A percentile compares a stretch with the other conserved stretches of the same genome.
Conservation (phyloP, 2,797 vertebrate species). For the Crossoptilon crossoptilon region DNA sequence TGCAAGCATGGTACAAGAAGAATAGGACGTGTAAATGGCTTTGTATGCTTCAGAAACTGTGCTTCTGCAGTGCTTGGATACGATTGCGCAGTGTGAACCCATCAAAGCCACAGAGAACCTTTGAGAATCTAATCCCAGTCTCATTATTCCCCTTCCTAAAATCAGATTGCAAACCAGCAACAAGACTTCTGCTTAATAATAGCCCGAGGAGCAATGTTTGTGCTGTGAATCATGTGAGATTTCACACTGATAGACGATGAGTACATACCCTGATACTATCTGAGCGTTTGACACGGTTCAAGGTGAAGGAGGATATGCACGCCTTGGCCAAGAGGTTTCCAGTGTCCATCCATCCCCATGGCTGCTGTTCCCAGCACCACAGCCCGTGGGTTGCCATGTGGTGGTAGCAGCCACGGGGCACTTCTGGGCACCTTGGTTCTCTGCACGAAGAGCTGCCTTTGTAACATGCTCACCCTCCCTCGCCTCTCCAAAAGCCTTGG, state of each 20-base stretch:
- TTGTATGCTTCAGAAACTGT: neutral
- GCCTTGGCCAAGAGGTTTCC: neutral
- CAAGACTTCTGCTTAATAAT: conserved; percentile 72
- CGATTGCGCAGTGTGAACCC: fast-evolving
- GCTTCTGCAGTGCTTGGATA: neutral
- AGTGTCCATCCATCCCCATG: fast-evolving
- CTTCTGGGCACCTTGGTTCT: neutral
- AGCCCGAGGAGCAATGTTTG: conserved; percentile 72
- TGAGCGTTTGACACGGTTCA: neutral
- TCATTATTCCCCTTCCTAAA: conserved; percentile 63
- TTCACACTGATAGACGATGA: conserved; percentile 33
- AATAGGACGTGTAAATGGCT: neutral
- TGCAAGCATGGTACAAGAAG: neutral
- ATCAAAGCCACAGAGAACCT: neutral
- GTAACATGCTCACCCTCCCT: fast-evolving
- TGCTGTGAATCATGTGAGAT: conserved; percentile 70
- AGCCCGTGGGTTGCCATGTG: neutral
- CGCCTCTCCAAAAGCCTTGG: neutral
- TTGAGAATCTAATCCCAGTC: neutral
- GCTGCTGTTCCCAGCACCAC: neutral
- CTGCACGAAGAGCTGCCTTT: neutral
- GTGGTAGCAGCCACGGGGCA: fast-evolving
- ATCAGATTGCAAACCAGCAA: conserved; percentile 66
- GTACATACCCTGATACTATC: conserved; percentile 58
- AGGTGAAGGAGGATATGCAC: neutral